A percentile compares a stretch with the other conserved stretches of the same genome.
These are phyloP conservation scores for Cirrhinus mrigala DNA, from an alignment of 2,797 vertebrate species.

Conservation along the genomic window DNA sequence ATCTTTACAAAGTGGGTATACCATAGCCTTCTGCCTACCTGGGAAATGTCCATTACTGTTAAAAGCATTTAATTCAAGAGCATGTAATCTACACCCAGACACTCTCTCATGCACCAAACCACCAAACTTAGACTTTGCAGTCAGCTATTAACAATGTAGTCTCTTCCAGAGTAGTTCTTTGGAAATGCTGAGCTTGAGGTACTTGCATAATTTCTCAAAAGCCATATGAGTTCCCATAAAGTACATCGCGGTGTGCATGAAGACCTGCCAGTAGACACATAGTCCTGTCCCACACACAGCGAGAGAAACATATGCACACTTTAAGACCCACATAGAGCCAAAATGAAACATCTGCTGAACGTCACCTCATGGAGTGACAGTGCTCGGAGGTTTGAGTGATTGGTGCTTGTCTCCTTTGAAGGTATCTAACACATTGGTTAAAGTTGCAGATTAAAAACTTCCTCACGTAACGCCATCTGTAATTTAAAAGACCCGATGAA, in stretches of 20 bases:
- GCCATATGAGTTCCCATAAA: not conserved
- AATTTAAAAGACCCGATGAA: constrained; percentile 27
- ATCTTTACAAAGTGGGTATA: not conserved
- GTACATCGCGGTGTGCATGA: not conserved
- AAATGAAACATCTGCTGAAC: constrained; percentile 23
- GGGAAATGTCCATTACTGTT: not conserved
- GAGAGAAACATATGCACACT: not conserved
- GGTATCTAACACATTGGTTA: not conserved
- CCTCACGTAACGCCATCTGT: constrained; percentile 21
- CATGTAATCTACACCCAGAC: not conserved
- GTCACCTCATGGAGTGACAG: constrained; percentile 19
- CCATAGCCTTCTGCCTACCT: not conserved
- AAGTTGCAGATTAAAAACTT: constrained; percentile 35
- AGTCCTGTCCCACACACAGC: constrained; percentile 21
- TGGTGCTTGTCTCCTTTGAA: constrained; percentile 30
- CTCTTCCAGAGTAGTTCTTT: not conserved
- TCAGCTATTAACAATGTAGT: not conserved
- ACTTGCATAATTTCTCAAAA: not conserved
- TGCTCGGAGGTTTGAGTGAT: constrained; percentile 5
- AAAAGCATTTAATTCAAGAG: not conserved
- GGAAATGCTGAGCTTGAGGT: not conserved
- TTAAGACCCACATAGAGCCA: not conserved
- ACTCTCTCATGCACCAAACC: not conserved
- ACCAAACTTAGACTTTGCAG: not conserved
- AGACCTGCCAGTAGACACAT: constrained; percentile 18